phyloP scores from a whole-genome alignment of 2,888 invertebrate genomes.

The Atrina japonica region DNA sequence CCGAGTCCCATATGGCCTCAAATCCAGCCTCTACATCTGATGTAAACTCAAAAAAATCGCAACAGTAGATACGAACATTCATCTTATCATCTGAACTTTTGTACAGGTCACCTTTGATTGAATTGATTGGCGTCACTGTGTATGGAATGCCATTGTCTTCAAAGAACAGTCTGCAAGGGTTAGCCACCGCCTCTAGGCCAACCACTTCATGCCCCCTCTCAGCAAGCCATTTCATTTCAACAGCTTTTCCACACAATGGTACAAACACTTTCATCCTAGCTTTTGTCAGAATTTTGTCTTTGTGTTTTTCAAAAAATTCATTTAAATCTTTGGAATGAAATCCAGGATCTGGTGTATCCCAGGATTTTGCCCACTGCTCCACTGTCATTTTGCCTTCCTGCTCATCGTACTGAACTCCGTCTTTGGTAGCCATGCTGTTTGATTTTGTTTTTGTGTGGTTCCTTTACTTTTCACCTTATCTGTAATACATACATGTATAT shows the following conservation, averaged over 20 bases:
- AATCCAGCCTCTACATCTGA: constrained; percentile 27
- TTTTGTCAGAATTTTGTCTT: constrained; percentile 19
- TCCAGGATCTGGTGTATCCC: constrained; percentile 7
- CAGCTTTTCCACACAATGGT: constrained; percentile 51
- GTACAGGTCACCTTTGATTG: constrained; percentile 36
- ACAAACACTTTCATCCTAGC: constrained; percentile 40
- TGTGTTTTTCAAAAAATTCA: constrained; percentile 32
- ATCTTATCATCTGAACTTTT: background rate
- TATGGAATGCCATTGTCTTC: constrained; percentile 41
- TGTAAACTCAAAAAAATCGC: constrained; percentile 33
- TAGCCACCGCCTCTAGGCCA: constrained; percentile 44
- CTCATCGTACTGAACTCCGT: background rate
- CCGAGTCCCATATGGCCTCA: constrained; percentile 37
- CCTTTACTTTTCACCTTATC: background rate
- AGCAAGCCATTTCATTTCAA: constrained; percentile 48
- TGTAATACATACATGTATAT: too few relatives aligned
- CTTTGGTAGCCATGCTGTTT: constrained; percentile 10
- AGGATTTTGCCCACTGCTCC: constrained; percentile 12
- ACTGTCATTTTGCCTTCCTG: constrained; percentile 14
- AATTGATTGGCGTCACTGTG: constrained; percentile 10
- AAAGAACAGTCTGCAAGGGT: constrained; percentile 43
- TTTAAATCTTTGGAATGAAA: constrained; percentile 15
- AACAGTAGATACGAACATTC: constrained; percentile 24
- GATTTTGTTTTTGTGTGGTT: background rate
- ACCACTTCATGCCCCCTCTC: constrained; percentile 45